Percentiles rank a stretch among this genome's conserved stretches.
These are phyloP conservation scores for Arvicanthis niloticus DNA, from an alignment of 2,113 vertebrate species.

Conservation along the genomic window DNA sequence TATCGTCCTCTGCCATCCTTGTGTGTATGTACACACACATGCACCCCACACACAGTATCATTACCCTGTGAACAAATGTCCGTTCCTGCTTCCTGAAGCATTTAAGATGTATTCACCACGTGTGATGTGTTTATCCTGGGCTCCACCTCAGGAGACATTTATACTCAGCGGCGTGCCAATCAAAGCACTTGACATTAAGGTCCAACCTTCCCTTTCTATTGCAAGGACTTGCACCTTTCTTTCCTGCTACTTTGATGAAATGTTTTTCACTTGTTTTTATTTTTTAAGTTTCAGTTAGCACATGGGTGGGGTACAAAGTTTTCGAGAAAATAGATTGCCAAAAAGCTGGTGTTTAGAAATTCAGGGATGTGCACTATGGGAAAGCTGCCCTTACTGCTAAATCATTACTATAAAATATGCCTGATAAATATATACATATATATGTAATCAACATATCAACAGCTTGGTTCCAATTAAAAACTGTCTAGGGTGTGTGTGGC, in stretches of 20 bases:
- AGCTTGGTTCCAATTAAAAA: neutral
- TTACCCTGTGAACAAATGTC: constrained; percentile 24
- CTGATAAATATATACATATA: neutral
- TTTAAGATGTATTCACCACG: constrained; percentile 33
- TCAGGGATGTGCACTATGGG: neutral
- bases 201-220: neutral
- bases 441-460: neutral
- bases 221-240: neutral
- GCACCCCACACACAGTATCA: too few species aligned
- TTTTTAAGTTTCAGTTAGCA: neutral
- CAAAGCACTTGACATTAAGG: neutral
- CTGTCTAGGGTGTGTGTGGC: neutral
- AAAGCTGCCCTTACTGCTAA: neutral
- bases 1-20: neutral
- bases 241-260: neutral
- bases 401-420: neutral
- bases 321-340: neutral
- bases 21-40: neutral
- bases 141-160: constrained; percentile 34
- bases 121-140: neutral
- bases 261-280: neutral
- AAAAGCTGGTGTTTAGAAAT: neutral
- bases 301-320: neutral
- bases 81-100: neutral
- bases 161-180: constrained; percentile 3